A percentile compares a stretch with the other conserved stretches of the same genome.
Conservation (phyloP, 2,797 vertebrate species). For the Parauchenoglanis punctatus region DNA sequence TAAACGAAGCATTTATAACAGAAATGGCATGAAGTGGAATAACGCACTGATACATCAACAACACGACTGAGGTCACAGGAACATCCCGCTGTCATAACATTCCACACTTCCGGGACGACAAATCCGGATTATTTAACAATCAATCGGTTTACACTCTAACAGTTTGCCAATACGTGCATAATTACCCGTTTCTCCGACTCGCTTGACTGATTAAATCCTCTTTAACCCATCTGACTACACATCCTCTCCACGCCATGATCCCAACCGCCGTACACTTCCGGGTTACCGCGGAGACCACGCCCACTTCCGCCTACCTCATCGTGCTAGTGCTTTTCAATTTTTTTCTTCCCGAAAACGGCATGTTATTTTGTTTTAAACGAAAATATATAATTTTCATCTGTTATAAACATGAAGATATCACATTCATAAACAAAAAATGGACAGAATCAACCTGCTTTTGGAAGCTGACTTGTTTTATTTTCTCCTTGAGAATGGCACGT, state of each 20-base stretch:
- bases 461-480: too few species aligned
- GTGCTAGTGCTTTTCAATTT: too few species aligned
- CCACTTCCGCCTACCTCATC: not conserved
- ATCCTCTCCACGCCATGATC: constrained; percentile 75
- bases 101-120: not conserved
- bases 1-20: not conserved
- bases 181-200: constrained; percentile 62
- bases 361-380: too few species aligned
- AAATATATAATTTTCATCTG: too few species aligned
- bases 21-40: not conserved
- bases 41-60: not conserved
- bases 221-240: constrained; percentile 61
- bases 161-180: not conserved
- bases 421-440: too few species aligned
- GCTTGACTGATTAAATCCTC: constrained; percentile 45
- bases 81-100: not conserved
- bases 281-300: constrained; percentile 29
- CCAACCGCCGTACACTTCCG: constrained; percentile 45
- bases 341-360: too few species aligned
- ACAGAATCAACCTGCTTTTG: too few species aligned
- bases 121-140: not conserved
- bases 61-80: not conserved
- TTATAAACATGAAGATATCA: too few species aligned
- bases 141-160: not conserved
- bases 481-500: too few species aligned